Conservation (phyloP, 2,797 vertebrate species). For the Spheniscus humboldti region DNA sequence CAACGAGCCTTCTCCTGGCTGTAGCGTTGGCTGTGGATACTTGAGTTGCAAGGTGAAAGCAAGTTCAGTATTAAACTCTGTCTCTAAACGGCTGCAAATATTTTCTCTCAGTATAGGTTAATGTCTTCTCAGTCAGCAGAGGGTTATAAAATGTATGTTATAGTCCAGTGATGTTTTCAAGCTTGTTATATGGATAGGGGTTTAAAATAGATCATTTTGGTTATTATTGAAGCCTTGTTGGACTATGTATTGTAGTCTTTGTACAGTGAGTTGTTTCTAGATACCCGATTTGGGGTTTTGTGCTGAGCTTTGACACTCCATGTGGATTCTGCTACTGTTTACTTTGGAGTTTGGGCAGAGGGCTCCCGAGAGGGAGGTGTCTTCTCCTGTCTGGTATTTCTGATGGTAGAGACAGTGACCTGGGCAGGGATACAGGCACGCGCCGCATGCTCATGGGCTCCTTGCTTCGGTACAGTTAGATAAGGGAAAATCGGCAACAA, state of each 20-base stretch:
- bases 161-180: neutral
- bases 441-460: rapidly evolving
- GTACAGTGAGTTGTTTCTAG: neutral
- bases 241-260: neutral
- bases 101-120: neutral
- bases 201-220: neutral
- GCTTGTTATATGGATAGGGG: neutral
- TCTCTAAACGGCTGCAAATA: neutral
- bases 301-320: neutral
- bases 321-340: neutral
- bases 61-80: neutral
- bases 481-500: neutral
- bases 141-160: neutral
- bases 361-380: neutral
- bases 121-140: neutral
- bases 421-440: rapidly evolving
- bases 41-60: neutral
- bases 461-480: rapidly evolving
- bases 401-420: neutral
- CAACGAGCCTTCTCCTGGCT: neutral
- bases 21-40: neutral
- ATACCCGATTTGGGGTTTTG: neutral
- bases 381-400: neutral
- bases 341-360: neutral
- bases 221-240: neutral